Base-by-base conservation (phyloP, 2,113 vertebrate genomes). In the Calidris pygmaea region DNA sequence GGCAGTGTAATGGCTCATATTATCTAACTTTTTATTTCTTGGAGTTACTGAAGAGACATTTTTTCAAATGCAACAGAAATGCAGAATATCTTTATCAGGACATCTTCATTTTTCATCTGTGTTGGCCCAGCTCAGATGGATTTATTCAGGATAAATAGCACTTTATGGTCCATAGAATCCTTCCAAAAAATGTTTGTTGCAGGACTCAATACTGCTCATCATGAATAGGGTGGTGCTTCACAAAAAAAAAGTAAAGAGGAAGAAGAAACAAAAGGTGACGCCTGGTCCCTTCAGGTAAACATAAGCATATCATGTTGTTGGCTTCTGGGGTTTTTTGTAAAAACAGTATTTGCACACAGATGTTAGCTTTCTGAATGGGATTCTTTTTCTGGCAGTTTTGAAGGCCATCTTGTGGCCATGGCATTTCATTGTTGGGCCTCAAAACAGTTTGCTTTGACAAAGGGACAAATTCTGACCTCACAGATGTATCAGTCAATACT, bases 311-410 rank as follows among this genome's bases (percentile, higher is more conserved):
- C 2, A 30, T 30, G 30, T 16, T 53, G 27, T 43, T 50, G 45
- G 35, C 19, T 21, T 62, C 14, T 50, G 34, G 3, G 3, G 1
- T 23, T 24, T 79, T 32, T 12, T 65, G 27, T 30, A 27, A 52
- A 88, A 68, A 2, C 5, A 81, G 0, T 18, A 81, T 26, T 85
- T 74, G 22, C 43, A 37, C 32, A 22, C 5, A 7, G 53, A 53
- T 85, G 26, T 43, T 56, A 47, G 24, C 10, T 72, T 87, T 63
- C 55, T 53, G 60, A 85, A 67, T 26, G 11, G n/a, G 53, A 53
- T 75, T 53, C 20, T 84, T 87, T 81, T 24, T 78, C 65, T 87
- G 87, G 58, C 77, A 95, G 84, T 85, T 92, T 62, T 96, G 80
- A 77, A 87, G 76, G 87, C 70, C 65, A 82, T 56, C 84, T 95